phyloP scores from a whole-genome alignment of 2,113 vertebrate genomes.

The Polypterus bichir region DNA sequence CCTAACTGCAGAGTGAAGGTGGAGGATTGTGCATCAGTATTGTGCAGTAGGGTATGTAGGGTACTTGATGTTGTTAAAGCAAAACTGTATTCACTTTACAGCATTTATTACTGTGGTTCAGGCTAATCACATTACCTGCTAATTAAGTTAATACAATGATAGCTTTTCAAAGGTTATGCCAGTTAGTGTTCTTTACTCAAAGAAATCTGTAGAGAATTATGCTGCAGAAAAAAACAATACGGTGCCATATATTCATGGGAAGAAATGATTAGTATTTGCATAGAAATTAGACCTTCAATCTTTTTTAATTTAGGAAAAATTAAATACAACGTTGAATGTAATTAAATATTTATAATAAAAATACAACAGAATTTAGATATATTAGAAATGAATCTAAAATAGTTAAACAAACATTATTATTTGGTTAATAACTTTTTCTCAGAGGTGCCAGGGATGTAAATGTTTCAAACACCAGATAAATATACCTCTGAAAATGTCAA shows the following conservation, averaged over 20 bases:
- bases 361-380: constrained; percentile 23
- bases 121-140: too few relatives aligned
- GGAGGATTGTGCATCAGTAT: too few relatives aligned
- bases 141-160: too few relatives aligned
- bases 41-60: too few relatives aligned
- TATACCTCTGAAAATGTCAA: constrained; percentile 40
- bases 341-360: constrained; percentile 45
- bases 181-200: too few relatives aligned
- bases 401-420: constrained; percentile 45
- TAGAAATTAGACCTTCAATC: constrained; percentile 46
- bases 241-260: constrained; percentile 27
- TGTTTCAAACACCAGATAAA: constrained; percentile 6
- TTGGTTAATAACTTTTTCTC: constrained; percentile 32
- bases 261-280: constrained; percentile 61
- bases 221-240: neutral
- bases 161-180: too few relatives aligned
- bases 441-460: constrained; percentile 7
- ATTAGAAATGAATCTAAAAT: constrained; percentile 9
- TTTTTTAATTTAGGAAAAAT: constrained; percentile 31
- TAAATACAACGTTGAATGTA: constrained; percentile 38
- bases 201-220: neutral
- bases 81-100: too few relatives aligned
- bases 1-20: too few relatives aligned
- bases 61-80: too few relatives aligned
- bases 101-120: too few relatives aligned